Percentiles rank a stretch among this genome's conserved stretches.
These are phyloP conservation scores for Atta cephalotes DNA, from an alignment of 1,140 invertebrate genomes.

Conservation along the genomic window DNA sequence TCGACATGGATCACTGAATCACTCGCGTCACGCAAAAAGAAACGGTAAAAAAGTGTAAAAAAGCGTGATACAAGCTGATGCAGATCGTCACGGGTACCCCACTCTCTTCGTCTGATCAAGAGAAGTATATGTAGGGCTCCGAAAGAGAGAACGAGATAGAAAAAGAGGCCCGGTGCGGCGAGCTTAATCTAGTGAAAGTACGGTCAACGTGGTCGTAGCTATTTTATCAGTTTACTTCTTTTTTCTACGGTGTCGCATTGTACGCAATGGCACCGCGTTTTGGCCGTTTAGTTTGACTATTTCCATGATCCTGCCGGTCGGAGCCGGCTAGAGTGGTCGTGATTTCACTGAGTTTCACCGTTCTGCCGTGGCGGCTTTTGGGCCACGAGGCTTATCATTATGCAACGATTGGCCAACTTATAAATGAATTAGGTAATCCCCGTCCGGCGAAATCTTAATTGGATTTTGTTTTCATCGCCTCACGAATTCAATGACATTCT, in stretches of 20 bases:
- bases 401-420: conserved; percentile 73
- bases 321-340: conserved; percentile 37
- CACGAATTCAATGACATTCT: not conserved
- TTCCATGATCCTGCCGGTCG: conserved; percentile 45
- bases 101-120: conserved; percentile 7
- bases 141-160: conserved; percentile 13
- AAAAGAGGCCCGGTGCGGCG: conserved; percentile 15
- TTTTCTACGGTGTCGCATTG: conserved; percentile 28
- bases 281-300: conserved; percentile 49
- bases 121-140: not conserved
- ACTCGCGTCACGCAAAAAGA: conserved; percentile 41
- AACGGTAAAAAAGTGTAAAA: conserved; percentile 22
- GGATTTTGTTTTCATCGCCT: conserved; percentile 27
- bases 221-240: conserved; percentile 56
- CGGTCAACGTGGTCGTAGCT: conserved; percentile 25
- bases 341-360: conserved; percentile 77
- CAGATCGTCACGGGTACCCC: conserved; percentile 54
- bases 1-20: conserved; percentile 46
- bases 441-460: conserved; percentile 60
- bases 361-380: conserved; percentile 62
- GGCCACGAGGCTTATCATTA: conserved; percentile 74
- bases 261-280: conserved; percentile 63
- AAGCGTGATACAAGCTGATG: conserved; percentile 45
- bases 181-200: conserved; percentile 70
- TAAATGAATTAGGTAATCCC: conserved; percentile 70